A percentile compares a stretch with the other conserved stretches of the same genome.
Evolutionary conservation across 2,113 vertebrate species (phyloP).

Genomic region (Tautogolabrus adspersus): DNA sequence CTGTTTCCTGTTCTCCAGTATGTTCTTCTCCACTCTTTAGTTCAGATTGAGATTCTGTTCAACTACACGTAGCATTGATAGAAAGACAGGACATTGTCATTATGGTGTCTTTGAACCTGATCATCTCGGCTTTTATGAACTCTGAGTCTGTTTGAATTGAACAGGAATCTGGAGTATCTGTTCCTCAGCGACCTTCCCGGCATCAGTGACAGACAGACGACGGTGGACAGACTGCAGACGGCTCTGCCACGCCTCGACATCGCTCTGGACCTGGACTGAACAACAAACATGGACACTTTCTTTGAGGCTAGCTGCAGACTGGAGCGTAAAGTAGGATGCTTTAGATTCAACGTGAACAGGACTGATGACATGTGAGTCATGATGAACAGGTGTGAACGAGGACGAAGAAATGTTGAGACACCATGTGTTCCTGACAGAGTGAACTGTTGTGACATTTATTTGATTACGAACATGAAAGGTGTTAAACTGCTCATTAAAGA

Average conservation of each 20-base stretch:
- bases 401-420: background rate
- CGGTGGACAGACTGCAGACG: conserved; percentile 82
- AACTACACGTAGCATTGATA: too few relatives aligned
- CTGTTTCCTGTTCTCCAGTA: too few relatives aligned
- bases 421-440: background rate
- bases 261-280: conserved; percentile 83
- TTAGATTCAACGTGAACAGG: too few relatives aligned
- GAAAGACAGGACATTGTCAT: too few relatives aligned
- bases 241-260: conserved; percentile 88
- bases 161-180: conserved; percentile 91
- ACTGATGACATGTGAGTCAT: too few relatives aligned
- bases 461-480: conserved; percentile 21
- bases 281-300: background rate
- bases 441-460: conserved; percentile 41
- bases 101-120: too few relatives aligned
- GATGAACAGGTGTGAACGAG: background rate
- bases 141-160: conserved; percentile 35
- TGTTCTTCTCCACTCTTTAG: too few relatives aligned
- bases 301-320: too few relatives aligned
- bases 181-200: conserved; percentile 94
- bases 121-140: too few relatives aligned
- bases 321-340: too few relatives aligned
- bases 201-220: conserved; percentile 85
- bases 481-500: conserved; percentile 14
- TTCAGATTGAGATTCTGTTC: too few relatives aligned